Evolutionary conservation across 2,113 vertebrate genomes (phyloP).

Genomic region (Aspiorhynchus laticeps): DNA sequence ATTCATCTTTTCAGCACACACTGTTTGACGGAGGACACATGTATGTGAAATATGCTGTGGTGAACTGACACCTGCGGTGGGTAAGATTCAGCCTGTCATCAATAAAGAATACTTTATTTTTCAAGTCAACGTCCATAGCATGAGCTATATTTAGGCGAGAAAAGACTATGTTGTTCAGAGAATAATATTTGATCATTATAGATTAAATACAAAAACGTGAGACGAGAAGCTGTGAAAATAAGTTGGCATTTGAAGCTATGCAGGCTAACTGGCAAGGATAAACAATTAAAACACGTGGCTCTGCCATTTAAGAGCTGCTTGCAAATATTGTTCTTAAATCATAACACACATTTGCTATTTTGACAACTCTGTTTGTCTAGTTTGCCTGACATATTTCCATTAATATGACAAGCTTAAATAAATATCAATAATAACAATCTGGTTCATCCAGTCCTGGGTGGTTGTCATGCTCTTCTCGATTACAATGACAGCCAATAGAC

Average conservation of each 20-base stretch:
- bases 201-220: neutral
- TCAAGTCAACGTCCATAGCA: neutral
- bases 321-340: slow-evolving; percentile 27
- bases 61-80: neutral
- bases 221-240: neutral
- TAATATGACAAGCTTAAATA: slow-evolving; percentile 59
- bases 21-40: neutral
- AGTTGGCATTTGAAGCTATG: slow-evolving; percentile 17
- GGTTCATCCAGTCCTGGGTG: neutral
- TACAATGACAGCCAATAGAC: neutral
- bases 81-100: slow-evolving; percentile 7
- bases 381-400: slow-evolving; percentile 48
- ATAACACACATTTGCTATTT: neutral
- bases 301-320: slow-evolving; percentile 1
- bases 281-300: slow-evolving; percentile 32
- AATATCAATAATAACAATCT: slow-evolving; percentile 2
- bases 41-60: slow-evolving; percentile 29
- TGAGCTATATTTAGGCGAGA: neutral
- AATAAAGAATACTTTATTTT: slow-evolving; percentile 19
- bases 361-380: neutral
- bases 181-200: neutral
- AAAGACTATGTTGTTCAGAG: neutral
- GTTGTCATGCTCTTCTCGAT: neutral
- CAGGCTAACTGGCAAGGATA: slow-evolving; percentile 38
- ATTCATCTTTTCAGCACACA: slow-evolving; percentile 5